Evolutionary conservation across 2,888 invertebrate species (phyloP).

Genomic region (Caenorhabditis plicata): DNA sequence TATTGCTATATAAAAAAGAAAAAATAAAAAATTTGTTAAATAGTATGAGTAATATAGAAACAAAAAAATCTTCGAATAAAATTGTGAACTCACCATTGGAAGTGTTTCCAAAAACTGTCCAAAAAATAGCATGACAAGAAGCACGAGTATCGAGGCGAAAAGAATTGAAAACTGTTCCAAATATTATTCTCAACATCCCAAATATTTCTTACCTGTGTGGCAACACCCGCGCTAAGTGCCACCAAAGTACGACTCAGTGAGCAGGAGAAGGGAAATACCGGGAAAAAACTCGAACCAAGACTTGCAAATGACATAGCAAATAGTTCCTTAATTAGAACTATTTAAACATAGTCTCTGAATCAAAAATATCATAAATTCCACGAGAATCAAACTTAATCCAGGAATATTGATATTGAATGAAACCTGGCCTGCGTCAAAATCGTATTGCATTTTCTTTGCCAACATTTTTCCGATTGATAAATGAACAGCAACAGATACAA

Average conservation of each 20-base stretch:
- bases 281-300: conserved; percentile 72
- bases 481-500: conserved; percentile 69
- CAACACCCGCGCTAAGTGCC: conserved; percentile 83
- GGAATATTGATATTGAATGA: no score
- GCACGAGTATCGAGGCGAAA: conserved; percentile 77
- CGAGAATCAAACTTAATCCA: neutral
- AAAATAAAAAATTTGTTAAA: no score
- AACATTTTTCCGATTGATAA: conserved; percentile 69
- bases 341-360: neutral
- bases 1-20: no score
- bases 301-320: conserved; percentile 70
- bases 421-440: conserved; percentile 68
- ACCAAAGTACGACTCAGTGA: conserved; percentile 72
- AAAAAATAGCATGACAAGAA: conserved; percentile 80
- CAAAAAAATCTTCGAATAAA: no score
- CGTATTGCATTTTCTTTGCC: conserved; percentile 68
- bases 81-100: conserved; percentile 73
- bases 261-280: conserved; percentile 68
- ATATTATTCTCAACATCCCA: no score
- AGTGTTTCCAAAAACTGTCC: conserved; percentile 79
- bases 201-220: no score
- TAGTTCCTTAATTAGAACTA: conserved; percentile 55
- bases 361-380: no score
- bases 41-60: no score
- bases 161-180: conserved; percentile 77